Percentiles rank a stretch among this genome's conserved stretches.
phyloP scores from a whole-genome alignment of 2,888 invertebrate species.

The Nephrocerus scutellatus region DNA sequence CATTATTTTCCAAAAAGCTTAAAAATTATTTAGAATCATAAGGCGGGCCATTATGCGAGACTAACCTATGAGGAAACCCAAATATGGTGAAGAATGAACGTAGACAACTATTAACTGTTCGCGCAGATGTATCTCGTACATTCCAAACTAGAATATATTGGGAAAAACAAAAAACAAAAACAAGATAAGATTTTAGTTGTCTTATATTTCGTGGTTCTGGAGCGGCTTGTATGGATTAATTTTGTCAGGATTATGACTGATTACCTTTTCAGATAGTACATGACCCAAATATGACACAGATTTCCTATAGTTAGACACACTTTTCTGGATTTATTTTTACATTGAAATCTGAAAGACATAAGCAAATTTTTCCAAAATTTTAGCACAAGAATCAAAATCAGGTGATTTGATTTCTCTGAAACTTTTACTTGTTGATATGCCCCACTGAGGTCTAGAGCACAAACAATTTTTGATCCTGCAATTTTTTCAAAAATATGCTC shows the following conservation, averaged over 20 bases:
- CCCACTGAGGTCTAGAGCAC: slow-evolving; percentile 5
- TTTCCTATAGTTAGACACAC: slow-evolving; percentile 17
- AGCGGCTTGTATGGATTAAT: slow-evolving; percentile 15
- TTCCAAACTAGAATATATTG: slow-evolving; percentile 13
- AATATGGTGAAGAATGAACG: too few relatives aligned
- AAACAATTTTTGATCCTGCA: slow-evolving; percentile 5
- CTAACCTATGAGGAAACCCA: too few relatives aligned
- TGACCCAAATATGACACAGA: slow-evolving; percentile 18
- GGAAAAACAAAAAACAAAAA: slow-evolving; percentile 16
- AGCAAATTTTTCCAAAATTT: slow-evolving; percentile 9
- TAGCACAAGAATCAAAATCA: slow-evolving; percentile 7
- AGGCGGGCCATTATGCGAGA: too few relatives aligned
- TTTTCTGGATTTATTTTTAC: slow-evolving; percentile 16
- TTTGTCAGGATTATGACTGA: slow-evolving; percentile 16
- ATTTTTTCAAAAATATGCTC: slow-evolving; percentile 13
- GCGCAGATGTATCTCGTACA: too few relatives aligned
- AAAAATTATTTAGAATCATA: too few relatives aligned
- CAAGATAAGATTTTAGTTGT: slow-evolving; percentile 18
- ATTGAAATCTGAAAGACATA: slow-evolving; percentile 8
- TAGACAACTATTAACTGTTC: too few relatives aligned
- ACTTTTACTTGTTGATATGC: slow-evolving; percentile 9
- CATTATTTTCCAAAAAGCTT: too few relatives aligned
- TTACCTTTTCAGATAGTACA: slow-evolving; percentile 8
- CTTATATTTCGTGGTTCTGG: too few relatives aligned
- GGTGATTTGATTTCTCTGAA: slow-evolving; percentile 6